Conservation (phyloP, 1,140 invertebrate species). For the Saccostrea echinata region DNA sequence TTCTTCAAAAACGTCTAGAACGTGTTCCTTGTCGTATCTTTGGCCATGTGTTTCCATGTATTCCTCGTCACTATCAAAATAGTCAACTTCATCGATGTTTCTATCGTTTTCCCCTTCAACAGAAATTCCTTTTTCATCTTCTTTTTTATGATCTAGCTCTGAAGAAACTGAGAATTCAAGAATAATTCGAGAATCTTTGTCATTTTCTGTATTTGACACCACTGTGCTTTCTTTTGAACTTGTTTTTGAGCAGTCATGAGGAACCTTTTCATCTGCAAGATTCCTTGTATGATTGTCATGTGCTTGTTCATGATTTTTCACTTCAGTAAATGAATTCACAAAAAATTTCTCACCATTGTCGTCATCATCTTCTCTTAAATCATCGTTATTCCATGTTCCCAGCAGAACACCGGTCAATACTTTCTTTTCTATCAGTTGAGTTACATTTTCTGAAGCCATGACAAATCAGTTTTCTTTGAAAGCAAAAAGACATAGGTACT, state of each 20-base stretch:
- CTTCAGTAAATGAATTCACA: background rate
- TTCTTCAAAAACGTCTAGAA: background rate
- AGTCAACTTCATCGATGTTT: background rate
- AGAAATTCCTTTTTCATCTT: background rate
- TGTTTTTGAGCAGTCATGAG: too few relatives aligned
- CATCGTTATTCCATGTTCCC: background rate
- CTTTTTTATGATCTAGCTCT: too few relatives aligned
- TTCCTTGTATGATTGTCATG: too few relatives aligned
- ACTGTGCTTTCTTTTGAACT: background rate
- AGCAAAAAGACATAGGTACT: too few relatives aligned
- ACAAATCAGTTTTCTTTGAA: too few relatives aligned
- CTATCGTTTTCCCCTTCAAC: background rate
- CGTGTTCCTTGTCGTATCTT: background rate
- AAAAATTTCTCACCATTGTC: background rate
- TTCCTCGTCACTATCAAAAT: conserved; percentile 12
- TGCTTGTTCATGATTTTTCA: too few relatives aligned
- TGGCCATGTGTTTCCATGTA: background rate
- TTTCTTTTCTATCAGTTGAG: too few relatives aligned
- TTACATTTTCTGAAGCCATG: too few relatives aligned
- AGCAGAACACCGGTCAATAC: background rate
- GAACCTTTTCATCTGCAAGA: too few relatives aligned
- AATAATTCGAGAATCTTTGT: too few relatives aligned
- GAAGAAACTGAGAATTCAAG: too few relatives aligned
- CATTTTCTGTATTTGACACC: background rate
- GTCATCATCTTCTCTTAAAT: background rate